Evolutionary conservation across 2,113 vertebrate species (phyloP), one percentile per base, ranked within the genome.

Genomic region (Erythrocebus patas): DNA sequence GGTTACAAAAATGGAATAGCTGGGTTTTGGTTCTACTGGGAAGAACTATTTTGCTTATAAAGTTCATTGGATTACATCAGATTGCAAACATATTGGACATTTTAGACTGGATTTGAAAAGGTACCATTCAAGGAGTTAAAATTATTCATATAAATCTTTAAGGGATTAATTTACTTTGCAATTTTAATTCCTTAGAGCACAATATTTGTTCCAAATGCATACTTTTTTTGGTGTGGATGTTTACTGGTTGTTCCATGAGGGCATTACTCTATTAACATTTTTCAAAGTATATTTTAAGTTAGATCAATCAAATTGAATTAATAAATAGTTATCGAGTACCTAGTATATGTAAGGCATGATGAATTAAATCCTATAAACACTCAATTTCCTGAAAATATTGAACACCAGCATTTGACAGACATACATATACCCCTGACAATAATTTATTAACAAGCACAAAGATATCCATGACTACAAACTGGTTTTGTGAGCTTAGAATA

Each of bases 81-180:
- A 98, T 98, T 98, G 98, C 95, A 98, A 98, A 97, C 96, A 96
- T 91, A 89, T 92, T 61, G 95, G 97, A 83, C 80, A 95, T 95
- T 98, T 98, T 97, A 27, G 98, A 98, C 98, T 97, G 96, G 92
- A 97, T 97, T 97, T 94, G 95, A 96, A 97, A 97, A 97, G 90
- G 84, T 86, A 96, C 87, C 76, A 86, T 61, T 90, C 91, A 98
- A 98, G 94, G 97, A 98, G 98, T 96, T 98, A 98, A 97, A 97
- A 98, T 98, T 98, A 98, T 96, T 97, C 95, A 97, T 98, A 98
- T 98, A 98, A 98, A 98, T 98, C 97, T 98, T 98, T 97, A 96
- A 98, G 97, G 97, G 98, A 97, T 97, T 96, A 98, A 98, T 98
- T 98, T 99, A 97, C 95, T 98, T 98, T 89, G 95, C 22, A 68